Conservation (phyloP, 2,797 vertebrate genomes). For the Eulemur albifrons region DNA sequence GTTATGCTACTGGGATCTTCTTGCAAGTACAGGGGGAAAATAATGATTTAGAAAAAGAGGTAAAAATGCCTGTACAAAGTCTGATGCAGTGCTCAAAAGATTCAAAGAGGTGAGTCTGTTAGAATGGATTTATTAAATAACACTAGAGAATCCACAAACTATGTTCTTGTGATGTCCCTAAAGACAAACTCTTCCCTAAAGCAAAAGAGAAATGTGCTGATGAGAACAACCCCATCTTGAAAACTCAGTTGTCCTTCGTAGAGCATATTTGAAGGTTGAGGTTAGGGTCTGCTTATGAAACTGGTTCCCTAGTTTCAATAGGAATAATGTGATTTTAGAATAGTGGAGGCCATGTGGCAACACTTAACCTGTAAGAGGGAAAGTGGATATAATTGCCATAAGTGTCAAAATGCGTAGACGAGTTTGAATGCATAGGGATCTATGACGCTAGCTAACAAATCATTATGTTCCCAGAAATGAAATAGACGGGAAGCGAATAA, state of each 20-base stretch:
- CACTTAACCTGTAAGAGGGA: not conserved
- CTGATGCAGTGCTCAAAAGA: not conserved
- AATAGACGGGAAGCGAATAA: not conserved
- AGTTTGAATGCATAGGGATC: not conserved
- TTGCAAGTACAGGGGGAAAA: not conserved
- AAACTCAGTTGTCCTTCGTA: not conserved
- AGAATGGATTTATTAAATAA: not conserved
- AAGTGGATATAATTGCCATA: not conserved
- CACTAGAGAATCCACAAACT: not conserved
- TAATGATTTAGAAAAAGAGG: not conserved
- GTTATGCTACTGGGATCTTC: not conserved
- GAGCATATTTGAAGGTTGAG: not conserved
- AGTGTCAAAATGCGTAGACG: not conserved
- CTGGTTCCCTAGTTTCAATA: not conserved
- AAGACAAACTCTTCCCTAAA: not conserved
- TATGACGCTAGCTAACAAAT: not conserved
- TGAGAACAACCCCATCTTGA: not conserved
- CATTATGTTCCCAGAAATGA: not conserved
- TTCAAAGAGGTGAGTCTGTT: not conserved
- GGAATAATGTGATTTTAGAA: not conserved
- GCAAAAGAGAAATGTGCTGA: not conserved
- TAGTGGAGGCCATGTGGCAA: not conserved
- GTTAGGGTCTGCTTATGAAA: not conserved
- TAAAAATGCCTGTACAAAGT: not conserved
- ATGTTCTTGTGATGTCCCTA: not conserved